Conservation (phyloP, 1,140 invertebrate genomes). For the Heliconius hewitsoni region DNA sequence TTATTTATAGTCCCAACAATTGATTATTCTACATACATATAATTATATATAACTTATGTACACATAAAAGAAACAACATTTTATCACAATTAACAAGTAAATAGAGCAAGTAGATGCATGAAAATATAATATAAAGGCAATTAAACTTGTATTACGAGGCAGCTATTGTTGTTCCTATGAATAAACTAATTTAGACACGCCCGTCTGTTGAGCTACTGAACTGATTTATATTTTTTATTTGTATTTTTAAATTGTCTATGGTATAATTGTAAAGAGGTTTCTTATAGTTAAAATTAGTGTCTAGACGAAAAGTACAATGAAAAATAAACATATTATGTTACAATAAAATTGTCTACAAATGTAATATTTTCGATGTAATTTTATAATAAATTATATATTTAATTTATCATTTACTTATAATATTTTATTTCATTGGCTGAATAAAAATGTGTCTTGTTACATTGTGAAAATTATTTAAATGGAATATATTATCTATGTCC, state of each 20-base stretch:
- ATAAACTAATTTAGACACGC: conserved; percentile 25
- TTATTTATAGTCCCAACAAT: too few relatives aligned
- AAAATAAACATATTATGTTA: background rate
- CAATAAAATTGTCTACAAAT: too few relatives aligned
- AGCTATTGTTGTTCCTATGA: conserved; percentile 26
- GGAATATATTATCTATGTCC: too few relatives aligned
- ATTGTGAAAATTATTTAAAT: too few relatives aligned
- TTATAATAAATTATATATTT: too few relatives aligned
- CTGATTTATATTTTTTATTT: conserved; percentile 28
- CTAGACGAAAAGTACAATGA: background rate
- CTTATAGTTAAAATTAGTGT: conserved; percentile 4
- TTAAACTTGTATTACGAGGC: conserved; percentile 18
- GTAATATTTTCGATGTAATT: too few relatives aligned
- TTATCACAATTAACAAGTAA: conserved; percentile 1
- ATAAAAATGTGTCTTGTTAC: background rate
- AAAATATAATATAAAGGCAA: conserved; percentile 22
- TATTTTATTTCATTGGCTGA: background rate
- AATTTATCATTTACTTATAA: background rate
- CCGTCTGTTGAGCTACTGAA: conserved; percentile 25
- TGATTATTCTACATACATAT: too few relatives aligned
- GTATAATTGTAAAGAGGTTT: conserved; percentile 12
- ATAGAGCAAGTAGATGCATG: conserved; percentile 9
- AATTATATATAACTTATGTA: background rate
- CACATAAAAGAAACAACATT: background rate
- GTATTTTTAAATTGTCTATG: conserved; percentile 21